Percentiles rank a stretch among this genome's conserved stretches.
Conservation (phyloP, 2,888 invertebrate species). For the Tetranychus piercei region DNA sequence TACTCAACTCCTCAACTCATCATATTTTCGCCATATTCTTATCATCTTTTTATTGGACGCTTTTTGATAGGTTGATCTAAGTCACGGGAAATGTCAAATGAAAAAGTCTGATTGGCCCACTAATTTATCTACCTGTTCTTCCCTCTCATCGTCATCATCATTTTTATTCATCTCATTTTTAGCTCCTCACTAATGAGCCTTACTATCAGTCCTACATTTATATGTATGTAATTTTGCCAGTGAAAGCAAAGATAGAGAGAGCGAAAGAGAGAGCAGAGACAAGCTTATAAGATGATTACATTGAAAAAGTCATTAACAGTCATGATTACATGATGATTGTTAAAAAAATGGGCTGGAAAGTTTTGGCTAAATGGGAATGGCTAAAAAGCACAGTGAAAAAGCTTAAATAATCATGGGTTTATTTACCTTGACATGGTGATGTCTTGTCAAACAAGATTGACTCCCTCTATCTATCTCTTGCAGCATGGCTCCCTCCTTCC, state of each 20-base stretch:
- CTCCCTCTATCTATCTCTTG: not conserved
- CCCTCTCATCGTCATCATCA: not conserved
- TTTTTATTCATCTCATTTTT: not conserved
- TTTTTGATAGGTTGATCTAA: not conserved
- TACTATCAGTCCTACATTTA: not conserved
- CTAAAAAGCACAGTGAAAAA: not conserved
- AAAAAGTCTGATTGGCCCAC: conserved; percentile 1
- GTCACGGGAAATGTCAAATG: conserved; percentile 1
- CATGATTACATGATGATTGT: not conserved
- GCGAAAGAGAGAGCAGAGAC: not conserved
- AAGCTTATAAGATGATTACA: not conserved
- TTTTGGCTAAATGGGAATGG: not conserved
- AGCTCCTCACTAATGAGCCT: not conserved
- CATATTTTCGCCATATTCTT: not conserved
- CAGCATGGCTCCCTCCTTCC: not conserved
- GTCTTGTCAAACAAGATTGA: not conserved
- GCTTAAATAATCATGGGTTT: not conserved
- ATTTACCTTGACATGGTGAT: not conserved
- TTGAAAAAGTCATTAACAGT: not conserved
- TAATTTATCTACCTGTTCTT: not conserved
- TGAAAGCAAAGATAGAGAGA: not conserved
- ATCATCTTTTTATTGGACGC: not conserved
- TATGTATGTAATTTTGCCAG: not conserved
- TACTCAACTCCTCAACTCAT: no score
- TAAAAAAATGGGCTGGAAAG: not conserved